A percentile compares a stretch with the other conserved stretches of the same genome.
Evolutionary conservation across 2,113 vertebrate species (phyloP).

Genomic region (Lophura nycthemera): DNA sequence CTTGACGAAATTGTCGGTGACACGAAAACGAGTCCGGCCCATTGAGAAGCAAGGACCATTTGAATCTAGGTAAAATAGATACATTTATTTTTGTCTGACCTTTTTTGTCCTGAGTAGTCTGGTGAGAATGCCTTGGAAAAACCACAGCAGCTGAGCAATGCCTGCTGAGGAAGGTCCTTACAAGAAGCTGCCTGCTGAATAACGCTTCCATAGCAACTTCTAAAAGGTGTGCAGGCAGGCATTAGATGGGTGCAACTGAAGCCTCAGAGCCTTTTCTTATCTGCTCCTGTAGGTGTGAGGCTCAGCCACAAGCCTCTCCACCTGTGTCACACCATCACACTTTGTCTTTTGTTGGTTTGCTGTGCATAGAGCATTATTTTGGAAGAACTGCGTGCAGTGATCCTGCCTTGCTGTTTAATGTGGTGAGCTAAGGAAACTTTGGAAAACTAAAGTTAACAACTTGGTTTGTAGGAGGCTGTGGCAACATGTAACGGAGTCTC

Average conservation of each 20-base stretch:
- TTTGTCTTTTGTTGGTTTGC: neutral
- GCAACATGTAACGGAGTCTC: conserved; percentile 90
- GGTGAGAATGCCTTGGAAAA: neutral
- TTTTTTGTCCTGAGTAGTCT: neutral
- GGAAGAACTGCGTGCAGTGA: accelerated
- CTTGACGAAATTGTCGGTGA: conserved; percentile 88
- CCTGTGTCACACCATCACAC: accelerated
- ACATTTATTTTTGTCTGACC: neutral
- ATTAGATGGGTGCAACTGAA: neutral
- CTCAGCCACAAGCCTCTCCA: neutral
- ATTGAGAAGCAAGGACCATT: conserved; percentile 89
- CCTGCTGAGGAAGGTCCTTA: neutral
- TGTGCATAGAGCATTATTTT: neutral
- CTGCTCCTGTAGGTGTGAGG: neutral
- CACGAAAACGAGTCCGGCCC: conserved; percentile 88
- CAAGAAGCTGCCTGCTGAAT: neutral
- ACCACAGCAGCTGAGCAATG: neutral
- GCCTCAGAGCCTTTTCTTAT: neutral
- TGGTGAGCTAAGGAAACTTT: neutral
- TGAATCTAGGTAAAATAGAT: conserved; percentile 88
- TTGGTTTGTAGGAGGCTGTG: conserved; percentile 86
- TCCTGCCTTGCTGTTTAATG: neutral
- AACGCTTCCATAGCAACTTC: neutral
- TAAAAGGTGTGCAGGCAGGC: neutral
- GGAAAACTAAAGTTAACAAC: neutral